phyloP scores from a whole-genome alignment of 2,113 vertebrate genomes.

The Origma solitaria region DNA sequence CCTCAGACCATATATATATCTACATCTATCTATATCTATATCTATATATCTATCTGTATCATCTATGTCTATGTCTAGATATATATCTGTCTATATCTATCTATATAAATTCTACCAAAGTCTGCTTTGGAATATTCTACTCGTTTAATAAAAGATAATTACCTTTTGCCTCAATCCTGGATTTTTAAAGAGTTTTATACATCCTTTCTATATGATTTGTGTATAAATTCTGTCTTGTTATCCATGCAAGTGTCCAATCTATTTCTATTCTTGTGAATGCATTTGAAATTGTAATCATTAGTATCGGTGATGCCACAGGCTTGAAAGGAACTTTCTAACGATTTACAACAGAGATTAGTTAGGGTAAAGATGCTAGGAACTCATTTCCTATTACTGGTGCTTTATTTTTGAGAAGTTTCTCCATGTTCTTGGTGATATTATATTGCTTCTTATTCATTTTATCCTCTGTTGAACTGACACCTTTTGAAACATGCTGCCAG shows the following conservation, averaged over 20 bases:
- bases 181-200: not conserved
- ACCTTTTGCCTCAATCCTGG: not conserved
- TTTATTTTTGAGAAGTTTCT: not conserved
- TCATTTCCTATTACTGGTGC: not conserved
- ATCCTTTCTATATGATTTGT: not conserved
- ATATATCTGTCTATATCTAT: not conserved
- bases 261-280: not conserved
- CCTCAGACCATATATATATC: not conserved
- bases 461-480: not conserved
- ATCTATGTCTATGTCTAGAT: not conserved
- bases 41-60: not conserved
- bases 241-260: not conserved
- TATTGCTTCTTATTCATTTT: not conserved
- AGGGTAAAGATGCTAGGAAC: not conserved
- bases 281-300: not conserved
- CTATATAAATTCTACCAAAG: not conserved
- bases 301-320: not conserved
- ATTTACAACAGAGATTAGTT: not conserved
- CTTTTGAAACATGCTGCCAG: not conserved
- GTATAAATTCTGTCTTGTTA: not conserved
- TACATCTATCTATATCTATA: not conserved
- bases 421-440: not conserved
- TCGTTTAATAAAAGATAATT: not conserved
- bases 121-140: not conserved
- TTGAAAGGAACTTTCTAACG: not conserved